Conservation (phyloP, 1,140 invertebrate species). For the Prorops nasuta region DNA sequence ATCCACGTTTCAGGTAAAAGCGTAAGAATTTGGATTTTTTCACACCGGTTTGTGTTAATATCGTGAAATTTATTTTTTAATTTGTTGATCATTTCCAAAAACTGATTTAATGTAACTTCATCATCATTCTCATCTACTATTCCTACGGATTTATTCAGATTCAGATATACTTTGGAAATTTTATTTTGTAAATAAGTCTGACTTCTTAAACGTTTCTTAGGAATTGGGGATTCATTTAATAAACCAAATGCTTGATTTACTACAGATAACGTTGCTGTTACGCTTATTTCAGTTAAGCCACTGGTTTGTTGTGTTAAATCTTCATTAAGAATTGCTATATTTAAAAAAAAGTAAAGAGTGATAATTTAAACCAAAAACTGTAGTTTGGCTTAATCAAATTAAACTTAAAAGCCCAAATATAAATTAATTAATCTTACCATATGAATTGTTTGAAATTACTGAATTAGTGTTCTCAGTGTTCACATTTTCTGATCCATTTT, state of each 20-base stretch:
- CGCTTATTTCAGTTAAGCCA: background rate
- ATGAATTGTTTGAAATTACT: background rate
- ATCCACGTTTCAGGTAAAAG: conserved; percentile 2
- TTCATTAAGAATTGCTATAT: background rate
- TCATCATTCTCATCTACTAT: background rate
- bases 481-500: background rate
- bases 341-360: too few species aligned
- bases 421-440: background rate
- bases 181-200: conserved; percentile 8
- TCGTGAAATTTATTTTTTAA: conserved; percentile 5
- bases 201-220: background rate
- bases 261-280: background rate
- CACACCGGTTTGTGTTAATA: background rate
- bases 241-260: conserved; percentile 2
- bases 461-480: background rate
- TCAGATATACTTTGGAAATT: background rate
- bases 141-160: background rate
- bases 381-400: background rate
- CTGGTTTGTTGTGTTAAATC: background rate
- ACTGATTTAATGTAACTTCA: background rate
- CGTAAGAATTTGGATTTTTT: conserved; percentile 11
- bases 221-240: conserved; percentile 3
- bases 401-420: background rate
- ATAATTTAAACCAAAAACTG: too few species aligned
- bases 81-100: background rate